These are phyloP conservation scores for Zelleria hepariella DNA, from an alignment of 2,888 invertebrate genomes.

Conservation along the genomic window DNA sequence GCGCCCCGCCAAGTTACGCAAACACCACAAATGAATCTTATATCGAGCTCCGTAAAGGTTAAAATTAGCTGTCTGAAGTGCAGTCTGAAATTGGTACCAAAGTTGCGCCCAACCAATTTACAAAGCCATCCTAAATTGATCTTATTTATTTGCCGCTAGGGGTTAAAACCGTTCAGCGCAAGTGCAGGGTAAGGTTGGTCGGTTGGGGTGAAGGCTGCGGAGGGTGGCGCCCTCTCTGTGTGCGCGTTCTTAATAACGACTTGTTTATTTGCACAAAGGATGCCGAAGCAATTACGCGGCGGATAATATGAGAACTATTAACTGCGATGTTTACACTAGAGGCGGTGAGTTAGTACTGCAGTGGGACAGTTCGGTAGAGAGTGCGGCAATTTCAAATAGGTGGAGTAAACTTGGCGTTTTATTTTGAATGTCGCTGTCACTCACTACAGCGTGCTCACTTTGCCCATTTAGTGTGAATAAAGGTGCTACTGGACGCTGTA, in stretches of 20 bases:
- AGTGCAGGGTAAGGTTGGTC: not conserved
- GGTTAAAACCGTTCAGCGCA: not conserved
- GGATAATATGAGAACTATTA: constrained; percentile 52
- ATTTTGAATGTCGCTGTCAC: too few relatives aligned
- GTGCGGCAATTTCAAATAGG: not conserved
- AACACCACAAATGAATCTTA: not conserved
- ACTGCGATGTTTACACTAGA: constrained; percentile 20
- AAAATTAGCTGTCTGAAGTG: not conserved
- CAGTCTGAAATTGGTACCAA: not conserved
- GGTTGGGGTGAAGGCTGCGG: not conserved
- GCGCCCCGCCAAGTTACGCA: not conserved
- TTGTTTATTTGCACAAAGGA: constrained; percentile 53
- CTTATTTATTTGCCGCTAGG: not conserved
- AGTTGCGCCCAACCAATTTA: not conserved
- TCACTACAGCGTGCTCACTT: too few relatives aligned
- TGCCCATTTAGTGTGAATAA: too few relatives aligned
- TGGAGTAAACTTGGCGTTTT: too few relatives aligned
- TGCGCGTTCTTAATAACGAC: constrained; percentile 49
- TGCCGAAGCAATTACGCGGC: constrained; percentile 42
- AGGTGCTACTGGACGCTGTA: too few relatives aligned
- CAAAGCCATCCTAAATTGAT: not conserved
- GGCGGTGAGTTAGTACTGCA: not conserved
- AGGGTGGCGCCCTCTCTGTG: constrained; percentile 36
- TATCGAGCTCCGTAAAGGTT: not conserved
- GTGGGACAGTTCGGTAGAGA: too few relatives aligned